phyloP scores from a whole-genome alignment of 2,113 vertebrate genomes.

The Notothenia coriiceps region DNA sequence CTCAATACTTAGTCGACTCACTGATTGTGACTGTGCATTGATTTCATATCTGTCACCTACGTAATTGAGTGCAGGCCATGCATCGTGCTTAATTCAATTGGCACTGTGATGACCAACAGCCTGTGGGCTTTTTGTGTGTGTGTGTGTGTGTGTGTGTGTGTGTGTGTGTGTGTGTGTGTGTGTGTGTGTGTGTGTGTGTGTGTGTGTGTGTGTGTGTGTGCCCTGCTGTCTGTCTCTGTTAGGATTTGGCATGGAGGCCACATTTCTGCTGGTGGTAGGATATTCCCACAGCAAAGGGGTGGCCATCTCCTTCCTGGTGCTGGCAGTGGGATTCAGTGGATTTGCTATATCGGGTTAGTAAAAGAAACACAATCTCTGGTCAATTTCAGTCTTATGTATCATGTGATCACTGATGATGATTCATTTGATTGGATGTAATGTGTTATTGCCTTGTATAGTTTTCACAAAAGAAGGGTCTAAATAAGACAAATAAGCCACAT shows the following conservation, averaged over 20 bases:
- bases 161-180: constrained; percentile 24
- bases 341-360: constrained; percentile 98
- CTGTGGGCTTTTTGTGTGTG: constrained; percentile 52
- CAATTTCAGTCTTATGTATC: background rate
- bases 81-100: constrained; percentile 76
- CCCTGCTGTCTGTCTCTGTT: constrained; percentile 62
- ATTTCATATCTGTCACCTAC: constrained; percentile 71
- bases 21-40: constrained; percentile 67
- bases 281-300: constrained; percentile 97
- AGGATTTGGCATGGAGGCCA: constrained; percentile 99
- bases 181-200: constrained; percentile 31
- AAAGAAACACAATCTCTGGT: background rate
- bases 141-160: constrained; percentile 36
- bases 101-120: constrained; percentile 57
- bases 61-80: constrained; percentile 67
- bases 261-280: constrained; percentile 95
- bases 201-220: constrained; percentile 55
- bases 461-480: background rate
- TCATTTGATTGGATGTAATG: background rate
- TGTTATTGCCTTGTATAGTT: background rate
- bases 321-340: constrained; percentile 98
- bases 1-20: constrained; percentile 46
- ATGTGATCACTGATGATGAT: background rate
- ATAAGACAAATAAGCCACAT: background rate
- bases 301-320: constrained; percentile 97